These are phyloP conservation scores for Watsonalla cultraria DNA, from an alignment of 2,888 invertebrate species.

Conservation along the genomic window DNA sequence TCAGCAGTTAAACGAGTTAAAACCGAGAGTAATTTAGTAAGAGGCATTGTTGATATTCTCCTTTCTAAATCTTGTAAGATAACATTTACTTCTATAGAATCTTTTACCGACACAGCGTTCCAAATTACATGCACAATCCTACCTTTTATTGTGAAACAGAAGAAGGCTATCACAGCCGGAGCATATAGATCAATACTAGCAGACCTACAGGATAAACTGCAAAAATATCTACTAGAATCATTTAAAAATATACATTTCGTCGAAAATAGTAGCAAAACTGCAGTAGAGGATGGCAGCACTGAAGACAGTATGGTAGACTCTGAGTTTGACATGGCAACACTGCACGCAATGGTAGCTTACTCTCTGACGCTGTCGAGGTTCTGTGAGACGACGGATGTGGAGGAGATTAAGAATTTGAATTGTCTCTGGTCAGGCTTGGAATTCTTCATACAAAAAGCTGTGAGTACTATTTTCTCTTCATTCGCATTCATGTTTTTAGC, in stretches of 20 bases:
- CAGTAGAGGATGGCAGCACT: conserved; percentile 30
- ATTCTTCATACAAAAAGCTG: conserved; percentile 58
- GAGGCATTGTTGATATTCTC: conserved; percentile 53
- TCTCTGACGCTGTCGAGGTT: conserved; percentile 59
- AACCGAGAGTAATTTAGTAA: conserved; percentile 54
- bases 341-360: conserved; percentile 66
- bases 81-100: conserved; percentile 36
- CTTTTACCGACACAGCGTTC: conserved; percentile 56
- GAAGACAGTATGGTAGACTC: conserved; percentile 47
- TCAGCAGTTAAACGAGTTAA: conserved; percentile 62
- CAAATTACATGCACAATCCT: conserved; percentile 62
- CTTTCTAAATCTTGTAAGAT: conserved; percentile 40
- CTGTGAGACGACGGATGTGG: conserved; percentile 53
- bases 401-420: conserved; percentile 55
- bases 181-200: conserved; percentile 60
- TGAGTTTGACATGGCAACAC: conserved; percentile 45
- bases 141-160: conserved; percentile 64
- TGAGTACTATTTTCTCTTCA: conserved; percentile 38
- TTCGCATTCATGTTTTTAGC: conserved; percentile 3
- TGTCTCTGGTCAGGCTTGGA: conserved; percentile 57
- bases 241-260: conserved; percentile 59
- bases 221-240: conserved; percentile 49
- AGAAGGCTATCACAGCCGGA: conserved; percentile 54
- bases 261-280: conserved; percentile 26
- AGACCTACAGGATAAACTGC: conserved; percentile 62